Evolutionary conservation across 2,797 vertebrate species (phyloP), one percentile per base, ranked within the genome.

Genomic region (Brotula barbata): DNA sequence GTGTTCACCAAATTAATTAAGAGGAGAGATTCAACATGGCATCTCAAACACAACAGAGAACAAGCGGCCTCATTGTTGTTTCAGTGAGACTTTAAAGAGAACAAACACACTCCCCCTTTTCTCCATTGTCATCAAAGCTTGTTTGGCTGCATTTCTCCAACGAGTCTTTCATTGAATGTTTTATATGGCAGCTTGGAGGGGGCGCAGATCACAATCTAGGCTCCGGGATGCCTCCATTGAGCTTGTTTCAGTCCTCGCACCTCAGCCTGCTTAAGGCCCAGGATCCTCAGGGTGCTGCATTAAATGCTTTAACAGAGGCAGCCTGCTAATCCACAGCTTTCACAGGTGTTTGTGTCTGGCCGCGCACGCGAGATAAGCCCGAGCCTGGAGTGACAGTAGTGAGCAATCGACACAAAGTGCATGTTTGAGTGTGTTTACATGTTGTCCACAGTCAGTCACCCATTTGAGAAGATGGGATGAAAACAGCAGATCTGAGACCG

Each of bases 1-100:
- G 71, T 0, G 31, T 84, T 71, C 77, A 56, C 72, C 82, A 89
- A 87, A 91, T 91, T 92, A 91, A 92, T 92, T 91, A 90, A 88
- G 85, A 81, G 78, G 36, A 64, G 85, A 80, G 77, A 89, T 81
- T 84, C 82, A 83, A 88, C 81, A 61, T 74, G 69, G 86, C 78
- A 81, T 81, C 75, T 78, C 64, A 77, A 75, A 76, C 77, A 81
- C 85, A 87, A 83, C 85, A 73, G 64, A 76, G 68, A 76, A 80
- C 65, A 52, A 76, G 74, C 50, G 10, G 72, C 55, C 45, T 53
- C 65, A 69, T 78, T 79, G 85, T 83, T 86, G 71, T 84, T 87
- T 77, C 73, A 62, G 65, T 50, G n/a, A 50, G 48, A 69, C 80
- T 82, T 81, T 69, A 68, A 82, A 77, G 54, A 73, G 68, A 81